Conservation (phyloP, 2,888 invertebrate species). For the Ophion ventricosus region DNA sequence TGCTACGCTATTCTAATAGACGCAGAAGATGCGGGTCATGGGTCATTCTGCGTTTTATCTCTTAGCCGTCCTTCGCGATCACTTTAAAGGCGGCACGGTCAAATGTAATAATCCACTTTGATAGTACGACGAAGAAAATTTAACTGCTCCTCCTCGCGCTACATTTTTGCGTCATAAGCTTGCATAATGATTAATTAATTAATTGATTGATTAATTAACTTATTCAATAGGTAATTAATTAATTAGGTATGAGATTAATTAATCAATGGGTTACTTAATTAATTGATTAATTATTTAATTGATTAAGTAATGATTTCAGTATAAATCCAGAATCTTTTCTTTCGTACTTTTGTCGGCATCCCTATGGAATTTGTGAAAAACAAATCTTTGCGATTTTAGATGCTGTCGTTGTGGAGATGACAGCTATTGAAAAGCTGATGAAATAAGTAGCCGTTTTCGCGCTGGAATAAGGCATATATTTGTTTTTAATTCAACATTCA, state of each 20-base stretch:
- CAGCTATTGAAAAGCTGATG: not conserved
- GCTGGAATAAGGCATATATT: not conserved
- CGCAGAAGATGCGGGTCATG: slow-evolving; percentile 41
- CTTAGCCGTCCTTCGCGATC: slow-evolving; percentile 1
- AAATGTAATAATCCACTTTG: not conserved
- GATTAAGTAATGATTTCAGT: too few species aligned
- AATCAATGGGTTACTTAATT: too few species aligned
- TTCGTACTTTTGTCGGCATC: not conserved
- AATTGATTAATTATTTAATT: too few species aligned
- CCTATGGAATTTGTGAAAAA: slow-evolving; percentile 3
- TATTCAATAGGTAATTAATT: too few species aligned
- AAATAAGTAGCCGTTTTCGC: not conserved
- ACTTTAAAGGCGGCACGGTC: slow-evolving; percentile 2
- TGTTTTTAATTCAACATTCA: slow-evolving; percentile 14
- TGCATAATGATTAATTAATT: slow-evolving; percentile 14
- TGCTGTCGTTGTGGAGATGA: not conserved
- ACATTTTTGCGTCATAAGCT: not conserved
- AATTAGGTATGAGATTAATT: too few species aligned
- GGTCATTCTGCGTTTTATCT: slow-evolving; percentile 52
- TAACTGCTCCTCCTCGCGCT: not conserved
- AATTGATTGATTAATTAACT: too few species aligned
- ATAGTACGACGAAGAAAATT: slow-evolving; percentile 13
- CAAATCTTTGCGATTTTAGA: not conserved
- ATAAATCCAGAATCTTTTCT: not conserved
- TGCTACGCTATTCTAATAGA: slow-evolving; percentile 21